These are phyloP conservation scores for Gorilla gorilla DNA, from an alignment of 2,113 vertebrate genomes.

Conservation along the genomic window DNA sequence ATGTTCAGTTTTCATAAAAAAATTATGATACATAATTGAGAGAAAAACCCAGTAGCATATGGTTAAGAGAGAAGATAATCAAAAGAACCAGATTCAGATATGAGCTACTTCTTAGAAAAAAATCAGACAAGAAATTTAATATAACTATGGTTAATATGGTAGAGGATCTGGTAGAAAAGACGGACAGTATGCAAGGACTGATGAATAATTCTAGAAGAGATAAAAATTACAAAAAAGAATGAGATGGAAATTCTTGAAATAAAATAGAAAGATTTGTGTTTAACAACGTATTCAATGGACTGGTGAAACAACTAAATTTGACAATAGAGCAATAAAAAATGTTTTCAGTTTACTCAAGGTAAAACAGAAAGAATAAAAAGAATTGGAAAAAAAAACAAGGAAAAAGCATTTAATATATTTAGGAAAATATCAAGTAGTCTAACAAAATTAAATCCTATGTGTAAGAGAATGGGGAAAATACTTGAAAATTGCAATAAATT, in stretches of 20 bases:
- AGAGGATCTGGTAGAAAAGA: neutral
- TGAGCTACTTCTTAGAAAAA: too few relatives aligned
- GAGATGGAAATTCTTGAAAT: neutral
- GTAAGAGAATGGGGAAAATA: too few relatives aligned
- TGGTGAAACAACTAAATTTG: neutral
- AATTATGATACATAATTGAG: neutral
- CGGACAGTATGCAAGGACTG: too few relatives aligned
- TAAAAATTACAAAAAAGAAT: neutral
- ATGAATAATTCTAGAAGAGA: neutral
- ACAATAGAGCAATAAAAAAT: neutral
- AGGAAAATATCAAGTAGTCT: neutral
- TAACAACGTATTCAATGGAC: neutral
- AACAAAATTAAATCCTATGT: neutral
- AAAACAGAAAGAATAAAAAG: too few relatives aligned
- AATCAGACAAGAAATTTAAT: neutral
- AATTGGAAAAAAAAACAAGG: neutral
- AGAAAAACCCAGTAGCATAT: neutral
- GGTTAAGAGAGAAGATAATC: neutral
- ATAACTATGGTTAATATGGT: neutral
- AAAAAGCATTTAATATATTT: neutral
- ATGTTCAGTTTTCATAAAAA: neutral
- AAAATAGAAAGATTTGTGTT: neutral
- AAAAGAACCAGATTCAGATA: neutral
- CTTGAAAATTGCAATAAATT: too few relatives aligned
- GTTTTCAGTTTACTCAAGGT: too few relatives aligned